Conservation (phyloP, 2,888 invertebrate species). For the Pachliopta kotzebuea region DNA sequence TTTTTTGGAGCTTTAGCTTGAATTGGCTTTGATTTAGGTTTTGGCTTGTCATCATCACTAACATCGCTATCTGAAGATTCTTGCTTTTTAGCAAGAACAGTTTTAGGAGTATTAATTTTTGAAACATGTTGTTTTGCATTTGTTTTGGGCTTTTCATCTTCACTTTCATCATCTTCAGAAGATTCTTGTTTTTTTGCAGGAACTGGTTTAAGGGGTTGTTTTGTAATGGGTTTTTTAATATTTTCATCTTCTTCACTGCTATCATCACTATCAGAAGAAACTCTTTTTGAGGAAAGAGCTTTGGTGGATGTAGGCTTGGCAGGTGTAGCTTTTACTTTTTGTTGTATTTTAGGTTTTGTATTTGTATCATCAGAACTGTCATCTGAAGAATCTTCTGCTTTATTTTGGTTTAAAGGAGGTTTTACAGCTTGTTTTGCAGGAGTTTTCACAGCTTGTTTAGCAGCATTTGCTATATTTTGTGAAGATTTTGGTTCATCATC, state of each 20-base stretch:
- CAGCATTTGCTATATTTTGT: constrained; percentile 33
- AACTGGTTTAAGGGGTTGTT: constrained; percentile 37
- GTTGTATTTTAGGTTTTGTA: constrained; percentile 47
- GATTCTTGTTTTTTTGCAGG: constrained; percentile 52
- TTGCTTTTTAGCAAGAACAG: constrained; percentile 38
- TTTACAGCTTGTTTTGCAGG: constrained; percentile 31
- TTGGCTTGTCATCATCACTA: not conserved
- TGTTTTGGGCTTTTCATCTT: constrained; percentile 34
- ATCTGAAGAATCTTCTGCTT: constrained; percentile 52
- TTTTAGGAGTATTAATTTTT: constrained; percentile 3
- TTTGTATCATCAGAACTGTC: constrained; percentile 57
- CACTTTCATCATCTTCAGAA: constrained; percentile 46
- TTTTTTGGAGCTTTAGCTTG: not conserved
- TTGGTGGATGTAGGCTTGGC: constrained; percentile 37
- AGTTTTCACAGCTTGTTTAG: constrained; percentile 32
- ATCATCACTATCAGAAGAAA: constrained; percentile 58
- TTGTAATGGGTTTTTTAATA: constrained; percentile 45
- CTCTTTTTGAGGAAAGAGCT: constrained; percentile 49
- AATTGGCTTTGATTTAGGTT: not conserved
- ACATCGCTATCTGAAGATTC: constrained; percentile 6
- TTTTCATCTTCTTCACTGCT: constrained; percentile 64
- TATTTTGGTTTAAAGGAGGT: constrained; percentile 33
- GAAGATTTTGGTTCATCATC: constrained; percentile 42
- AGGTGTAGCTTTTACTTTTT: constrained; percentile 30
- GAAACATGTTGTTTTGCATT: constrained; percentile 22